Percentiles rank a stretch among this genome's conserved stretches.
These are phyloP conservation scores for Popillia japonica DNA, from an alignment of 1,140 invertebrate genomes.

Conservation along the genomic window DNA sequence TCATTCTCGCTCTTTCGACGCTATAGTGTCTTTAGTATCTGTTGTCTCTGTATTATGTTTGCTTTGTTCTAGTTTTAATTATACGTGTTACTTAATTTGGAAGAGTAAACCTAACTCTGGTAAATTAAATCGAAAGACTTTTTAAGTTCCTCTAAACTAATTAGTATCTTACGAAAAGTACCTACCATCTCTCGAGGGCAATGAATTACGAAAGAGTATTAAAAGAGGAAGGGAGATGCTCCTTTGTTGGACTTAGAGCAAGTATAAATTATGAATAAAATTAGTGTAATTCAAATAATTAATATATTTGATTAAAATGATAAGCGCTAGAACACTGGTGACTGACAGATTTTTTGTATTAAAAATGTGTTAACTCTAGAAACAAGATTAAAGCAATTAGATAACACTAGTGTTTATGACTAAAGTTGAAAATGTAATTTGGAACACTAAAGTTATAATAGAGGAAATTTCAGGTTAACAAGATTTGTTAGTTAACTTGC, in stretches of 20 bases:
- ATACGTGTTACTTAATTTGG: slow-evolving; percentile 13
- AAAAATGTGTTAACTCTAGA: too few species aligned
- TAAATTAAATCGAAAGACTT: slow-evolving; percentile 13
- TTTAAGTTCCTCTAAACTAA: background rate
- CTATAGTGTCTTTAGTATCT: background rate
- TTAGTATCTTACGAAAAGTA: background rate
- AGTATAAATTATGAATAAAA: too few species aligned
- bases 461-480: background rate
- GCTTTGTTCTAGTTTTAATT: background rate
- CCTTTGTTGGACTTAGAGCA: too few species aligned
- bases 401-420: background rate
- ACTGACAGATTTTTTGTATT: too few species aligned
- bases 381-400: too few species aligned
- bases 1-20: background rate
- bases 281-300: too few species aligned
- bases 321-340: too few species aligned
- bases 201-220: background rate
- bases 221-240: background rate
- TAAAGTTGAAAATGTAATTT: background rate
- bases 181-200: background rate
- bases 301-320: too few species aligned
- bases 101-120: background rate
- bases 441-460: background rate
- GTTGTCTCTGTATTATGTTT: background rate
- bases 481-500: slow-evolving; percentile 1